These are phyloP conservation scores for Solen grandis DNA, from an alignment of 1,140 invertebrate species.

Conservation along the genomic window DNA sequence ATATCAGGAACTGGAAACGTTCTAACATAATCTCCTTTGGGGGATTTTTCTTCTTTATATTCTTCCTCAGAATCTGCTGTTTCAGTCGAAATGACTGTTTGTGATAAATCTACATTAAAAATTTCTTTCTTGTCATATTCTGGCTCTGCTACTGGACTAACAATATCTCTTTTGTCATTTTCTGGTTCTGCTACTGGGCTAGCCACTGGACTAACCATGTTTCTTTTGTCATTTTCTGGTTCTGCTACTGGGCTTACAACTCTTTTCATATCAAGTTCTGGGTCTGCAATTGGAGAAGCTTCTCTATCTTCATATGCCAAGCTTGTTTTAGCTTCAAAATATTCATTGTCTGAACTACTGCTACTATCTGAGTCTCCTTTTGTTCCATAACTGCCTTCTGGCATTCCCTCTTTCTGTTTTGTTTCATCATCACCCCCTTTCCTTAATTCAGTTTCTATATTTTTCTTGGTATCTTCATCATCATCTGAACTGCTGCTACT, in stretches of 20 bases:
- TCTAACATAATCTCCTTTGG: no score
- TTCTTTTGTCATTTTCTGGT: slow-evolving; percentile 42
- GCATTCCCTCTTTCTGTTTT: slow-evolving; percentile 2
- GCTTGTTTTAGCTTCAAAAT: slow-evolving; percentile 18
- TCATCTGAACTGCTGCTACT: slow-evolving; percentile 14
- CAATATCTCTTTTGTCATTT: slow-evolving; percentile 15
- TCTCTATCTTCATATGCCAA: slow-evolving; percentile 42
- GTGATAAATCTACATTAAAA: no score
- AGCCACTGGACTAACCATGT: no score
- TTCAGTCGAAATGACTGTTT: no score
- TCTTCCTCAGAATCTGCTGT: no score
- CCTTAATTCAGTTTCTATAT: no score
- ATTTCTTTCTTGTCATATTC: no score
- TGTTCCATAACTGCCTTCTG: neutral
- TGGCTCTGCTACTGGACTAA: slow-evolving; percentile 37
- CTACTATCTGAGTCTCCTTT: no score
- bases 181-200: slow-evolving; percentile 34
- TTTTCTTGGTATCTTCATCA: no score
- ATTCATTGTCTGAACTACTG: neutral
- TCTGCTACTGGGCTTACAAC: slow-evolving; percentile 30
- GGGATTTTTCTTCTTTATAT: no score
- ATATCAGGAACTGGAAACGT: no score
- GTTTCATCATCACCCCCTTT: neutral
- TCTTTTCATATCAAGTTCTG: slow-evolving; percentile 29
- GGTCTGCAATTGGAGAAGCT: slow-evolving; percentile 34